Base-by-base conservation (phyloP, 2,797 vertebrate genomes). In the Pangasius sanitwongsei region DNA sequence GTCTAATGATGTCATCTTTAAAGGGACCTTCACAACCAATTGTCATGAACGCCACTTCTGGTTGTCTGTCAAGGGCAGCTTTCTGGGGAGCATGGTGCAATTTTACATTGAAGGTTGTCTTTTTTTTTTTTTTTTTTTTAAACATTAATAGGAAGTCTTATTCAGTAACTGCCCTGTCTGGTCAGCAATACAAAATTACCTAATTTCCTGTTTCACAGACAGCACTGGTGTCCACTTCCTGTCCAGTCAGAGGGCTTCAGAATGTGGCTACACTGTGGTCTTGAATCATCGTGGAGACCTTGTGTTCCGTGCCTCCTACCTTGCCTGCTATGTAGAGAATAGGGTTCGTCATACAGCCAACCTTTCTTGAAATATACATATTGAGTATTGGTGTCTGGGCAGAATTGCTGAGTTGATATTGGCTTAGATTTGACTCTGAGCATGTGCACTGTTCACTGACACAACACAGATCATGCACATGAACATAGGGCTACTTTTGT, bases 241-340 rank as follows among this genome's bases (percentile, higher is more conserved):
- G 87, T 94, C 93, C 1, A 86, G 87, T 5, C 90, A 65, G 69
- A 90, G 92, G 75, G 92, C 91, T 44, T 0, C 90, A 0, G 89
- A 92, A 70, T 96, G 95, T 20, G 95, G 96, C n/a, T 96, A 96
- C 92, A 93, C 93, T 0, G 18, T 92, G 65, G 63, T 90, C 0
- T 82, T 91, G 1, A 92, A 93, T 70, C 89, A 91, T 0, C 89
- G 28, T 7, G 94, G 94, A 34, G 93, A 95, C 78, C 91, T 95
- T 41, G 92, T 95, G 61, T 92, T 95, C 53, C 92, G 94, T 1
- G 92, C 95, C 16, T 96, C 95, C 1, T 96, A 95, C 91, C 91
- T 95, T 61, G 94, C 94, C 69, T 96, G 95, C 85, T 94, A 95
- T 0, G 93, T 96, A 80, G 87, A 69, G 31, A 95, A 90, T 70